phyloP scores from a whole-genome alignment of 2,113 vertebrate species.

The Heliornis fulica region DNA sequence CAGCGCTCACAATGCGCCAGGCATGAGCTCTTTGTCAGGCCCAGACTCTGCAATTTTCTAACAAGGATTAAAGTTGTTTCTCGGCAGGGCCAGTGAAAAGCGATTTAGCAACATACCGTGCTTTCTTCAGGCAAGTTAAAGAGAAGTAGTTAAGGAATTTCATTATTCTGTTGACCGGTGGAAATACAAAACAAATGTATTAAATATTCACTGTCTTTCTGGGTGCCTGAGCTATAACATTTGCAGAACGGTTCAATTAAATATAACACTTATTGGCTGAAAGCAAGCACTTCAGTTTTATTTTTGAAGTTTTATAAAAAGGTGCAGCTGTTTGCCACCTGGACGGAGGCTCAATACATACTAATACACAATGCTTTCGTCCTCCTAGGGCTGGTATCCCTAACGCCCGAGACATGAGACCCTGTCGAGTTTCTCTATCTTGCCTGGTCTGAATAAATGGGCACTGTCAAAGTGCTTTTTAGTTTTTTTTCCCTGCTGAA shows the following conservation, averaged over 20 bases:
- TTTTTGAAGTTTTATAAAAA: slow-evolving; percentile 70
- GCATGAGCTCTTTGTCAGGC: slow-evolving; percentile 85
- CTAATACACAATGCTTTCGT: slow-evolving; percentile 71
- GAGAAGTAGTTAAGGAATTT: slow-evolving; percentile 85
- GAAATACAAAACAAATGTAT: slow-evolving; percentile 81
- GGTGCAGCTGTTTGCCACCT: slow-evolving; percentile 80
- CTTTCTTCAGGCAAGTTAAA: slow-evolving; percentile 83
- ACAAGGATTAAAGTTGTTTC: slow-evolving; percentile 88
- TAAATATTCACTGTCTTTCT: slow-evolving; percentile 71
- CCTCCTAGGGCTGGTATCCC: slow-evolving; percentile 65
- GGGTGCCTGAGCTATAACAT: slow-evolving; percentile 50
- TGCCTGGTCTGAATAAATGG: slow-evolving; percentile 55
- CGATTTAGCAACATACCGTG: slow-evolving; percentile 83
- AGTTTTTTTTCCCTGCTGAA: slow-evolving; percentile 27
- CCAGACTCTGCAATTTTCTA: slow-evolving; percentile 86
- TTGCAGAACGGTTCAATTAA: slow-evolving; percentile 65
- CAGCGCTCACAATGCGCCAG: slow-evolving; percentile 78
- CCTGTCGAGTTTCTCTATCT: slow-evolving; percentile 45
- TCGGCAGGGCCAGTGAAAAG: slow-evolving; percentile 77
- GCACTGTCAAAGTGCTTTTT: slow-evolving; percentile 65
- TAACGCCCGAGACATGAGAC: slow-evolving; percentile 68
- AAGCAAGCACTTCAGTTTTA: slow-evolving; percentile 67
- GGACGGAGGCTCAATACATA: slow-evolving; percentile 76
- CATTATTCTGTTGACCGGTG: slow-evolving; percentile 71
- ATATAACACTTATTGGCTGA: slow-evolving; percentile 57